Base-by-base conservation (phyloP, 2,888 invertebrate genomes). In the Germaria angustata region DNA sequence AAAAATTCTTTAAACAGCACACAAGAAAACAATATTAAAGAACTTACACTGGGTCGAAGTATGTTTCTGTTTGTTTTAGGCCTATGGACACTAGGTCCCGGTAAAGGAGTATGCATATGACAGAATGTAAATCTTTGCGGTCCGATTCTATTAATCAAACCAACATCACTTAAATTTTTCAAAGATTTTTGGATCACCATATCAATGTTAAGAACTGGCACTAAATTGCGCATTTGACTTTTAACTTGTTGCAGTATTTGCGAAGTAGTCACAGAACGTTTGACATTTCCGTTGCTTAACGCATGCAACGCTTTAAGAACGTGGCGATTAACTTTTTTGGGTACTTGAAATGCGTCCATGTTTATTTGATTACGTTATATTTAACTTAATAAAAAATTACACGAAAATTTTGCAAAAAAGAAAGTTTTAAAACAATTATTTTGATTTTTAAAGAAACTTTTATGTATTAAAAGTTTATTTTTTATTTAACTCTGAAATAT, bases 271-370 rank as follows among this genome's bases (percentile, higher is more conserved):
- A 85, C 82, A 51, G 68, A 68, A 7, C 77, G 22, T 8, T 69
- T 15, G 2, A 66, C 5, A n/a, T 85, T 66, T 1, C 55, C 71
- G 1, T 44, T 41, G 22, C 81, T 69, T 15, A 88, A 51, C n/a
- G 59, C 61, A 2, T 63, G 66, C 7, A 88, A 2, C 5, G 88
- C 88, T 71, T 86, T 87, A 0, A 88, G 51, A 7, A 88, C 88
- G 81, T 88, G 88, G 5, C 88, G 86, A 84, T 88, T 88, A 1
- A 88, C 85, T 78, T 87, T 88, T 59, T 86, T 86, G 0, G 87
- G 88, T 2, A 88, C 86, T 22, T 73, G 80, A 59, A 86, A 88
- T 28, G 77, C 76, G 77, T 88, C 87, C 88, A 88, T 88, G 32
- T 80, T 49, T 7, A 13, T 41, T 49, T 7, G 11, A 66, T 53